These are phyloP conservation scores for Rhodeus uyekii DNA, from an alignment of 2,797 vertebrate genomes.

Conservation along the genomic window DNA sequence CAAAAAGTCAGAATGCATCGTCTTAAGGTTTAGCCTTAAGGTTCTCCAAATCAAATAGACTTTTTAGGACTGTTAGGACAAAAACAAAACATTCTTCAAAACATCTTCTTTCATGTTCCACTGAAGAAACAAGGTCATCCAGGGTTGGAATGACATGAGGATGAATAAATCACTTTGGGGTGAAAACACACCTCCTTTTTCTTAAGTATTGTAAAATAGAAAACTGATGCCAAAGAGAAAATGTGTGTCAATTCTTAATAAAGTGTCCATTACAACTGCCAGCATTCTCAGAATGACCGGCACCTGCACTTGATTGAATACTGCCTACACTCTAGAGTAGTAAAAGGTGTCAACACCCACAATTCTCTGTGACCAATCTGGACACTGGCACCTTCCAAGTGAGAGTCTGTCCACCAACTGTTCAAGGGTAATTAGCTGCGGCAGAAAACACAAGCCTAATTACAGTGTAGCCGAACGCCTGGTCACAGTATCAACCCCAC, in stretches of 20 bases:
- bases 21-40: too few species aligned
- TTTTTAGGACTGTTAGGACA: not conserved
- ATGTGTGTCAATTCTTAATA: not conserved
- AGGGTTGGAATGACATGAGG: not conserved
- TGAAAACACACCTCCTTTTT: not conserved
- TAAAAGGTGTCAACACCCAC: constrained; percentile 20
- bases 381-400: constrained; percentile 26
- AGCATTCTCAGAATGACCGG: not conserved
- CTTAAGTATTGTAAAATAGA: not conserved
- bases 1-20: too few species aligned
- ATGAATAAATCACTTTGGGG: not conserved
- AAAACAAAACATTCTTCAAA: not conserved
- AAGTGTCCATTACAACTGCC: not conserved
- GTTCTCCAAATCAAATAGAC: not conserved
- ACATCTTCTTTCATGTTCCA: not conserved
- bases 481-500: constrained; percentile 32
- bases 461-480: constrained; percentile 40
- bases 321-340: constrained; percentile 5
- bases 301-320: not conserved
- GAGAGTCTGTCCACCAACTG: constrained; percentile 38
- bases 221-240: not conserved
- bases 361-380: constrained; percentile 44
- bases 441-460: constrained; percentile 46
- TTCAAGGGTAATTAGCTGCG: constrained; percentile 46
- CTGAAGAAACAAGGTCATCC: not conserved